Base-by-base conservation (phyloP, 2,113 vertebrate species). In the chimpanzee (Pan troglodytes) region DNA sequence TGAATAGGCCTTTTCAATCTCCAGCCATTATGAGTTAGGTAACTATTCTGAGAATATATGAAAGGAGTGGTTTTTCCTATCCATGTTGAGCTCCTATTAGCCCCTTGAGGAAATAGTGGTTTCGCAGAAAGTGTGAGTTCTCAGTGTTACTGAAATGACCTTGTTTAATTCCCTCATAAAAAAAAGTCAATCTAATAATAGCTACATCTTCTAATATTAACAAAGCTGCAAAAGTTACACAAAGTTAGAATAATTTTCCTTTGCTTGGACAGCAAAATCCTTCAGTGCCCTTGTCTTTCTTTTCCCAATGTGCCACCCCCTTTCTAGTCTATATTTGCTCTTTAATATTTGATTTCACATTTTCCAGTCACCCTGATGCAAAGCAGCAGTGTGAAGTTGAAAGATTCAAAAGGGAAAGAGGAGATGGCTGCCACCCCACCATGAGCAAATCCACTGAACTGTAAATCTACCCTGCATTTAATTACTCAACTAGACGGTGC, bases 1-100 rank as follows among this genome's bases (percentile, higher is more conserved):
- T 97, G 95, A 97, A 96, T 78, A 76, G 94, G 86, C 30, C 97
- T 95, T 98, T 98, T 96, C 98, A 97, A 45, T 96, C 93, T 94
- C 82, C 23, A 96, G 88, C 84, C 93, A 95, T 96, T 97, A 96
- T 83, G 89, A 97, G 83, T 96, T 83, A 91, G 45, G 85, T 94
- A 85, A 90, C 93, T 90, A 95, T 96, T 97, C 97, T 79, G 87
- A 96, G 88, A 95, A 88, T 7, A 97, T 94, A 95, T 93, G 96
- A 97, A 96, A 96, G 61, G 88, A 94, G 59, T 48, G 64, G 72
- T 50, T 92, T 96, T 98, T 96, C 95, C 95, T 97, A 87, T 95
- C 95, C 83, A 57, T 20, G 57, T 87, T 57, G 93, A 97, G 94
- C 45, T 92, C 88, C 86, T 97, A 96, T 97, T 83, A 91, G 96